These are phyloP conservation scores for Anser cygnoides DNA, from an alignment of 2,113 vertebrate species.

Conservation along the genomic window DNA sequence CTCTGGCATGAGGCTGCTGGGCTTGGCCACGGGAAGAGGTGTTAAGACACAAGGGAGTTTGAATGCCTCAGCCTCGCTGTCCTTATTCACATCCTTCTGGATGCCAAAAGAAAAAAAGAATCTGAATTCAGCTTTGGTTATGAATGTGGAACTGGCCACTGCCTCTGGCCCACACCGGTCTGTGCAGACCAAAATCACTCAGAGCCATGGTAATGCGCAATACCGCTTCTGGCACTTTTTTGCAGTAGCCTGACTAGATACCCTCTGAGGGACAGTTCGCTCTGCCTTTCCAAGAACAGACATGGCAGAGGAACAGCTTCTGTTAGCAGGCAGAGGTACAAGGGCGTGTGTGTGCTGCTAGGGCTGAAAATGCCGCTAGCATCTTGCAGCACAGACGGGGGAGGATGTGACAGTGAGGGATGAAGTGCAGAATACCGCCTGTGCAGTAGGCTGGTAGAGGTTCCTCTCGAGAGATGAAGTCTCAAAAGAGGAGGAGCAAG, in stretches of 20 bases:
- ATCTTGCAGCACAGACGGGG: background rate
- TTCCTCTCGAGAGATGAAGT: background rate
- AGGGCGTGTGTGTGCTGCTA: background rate
- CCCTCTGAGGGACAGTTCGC: background rate
- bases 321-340: background rate
- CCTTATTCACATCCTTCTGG: background rate
- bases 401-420: background rate
- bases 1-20: background rate
- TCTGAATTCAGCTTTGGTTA: background rate
- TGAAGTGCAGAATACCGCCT: background rate
- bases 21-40: background rate
- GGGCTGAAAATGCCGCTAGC: constrained; percentile 11
- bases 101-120: background rate
- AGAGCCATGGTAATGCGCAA: background rate
- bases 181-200: background rate
- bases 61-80: background rate
- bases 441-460: background rate
- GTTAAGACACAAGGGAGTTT: background rate
- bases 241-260: background rate
- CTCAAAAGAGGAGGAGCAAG: background rate
- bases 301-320: background rate
- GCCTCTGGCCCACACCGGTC: background rate
- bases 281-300: background rate
- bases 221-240: background rate
- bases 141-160: background rate